Percentiles rank a stretch among this genome's conserved stretches.
Evolutionary conservation across 2,797 vertebrate species (phyloP).

Genomic region (Oryzias sinensis): DNA sequence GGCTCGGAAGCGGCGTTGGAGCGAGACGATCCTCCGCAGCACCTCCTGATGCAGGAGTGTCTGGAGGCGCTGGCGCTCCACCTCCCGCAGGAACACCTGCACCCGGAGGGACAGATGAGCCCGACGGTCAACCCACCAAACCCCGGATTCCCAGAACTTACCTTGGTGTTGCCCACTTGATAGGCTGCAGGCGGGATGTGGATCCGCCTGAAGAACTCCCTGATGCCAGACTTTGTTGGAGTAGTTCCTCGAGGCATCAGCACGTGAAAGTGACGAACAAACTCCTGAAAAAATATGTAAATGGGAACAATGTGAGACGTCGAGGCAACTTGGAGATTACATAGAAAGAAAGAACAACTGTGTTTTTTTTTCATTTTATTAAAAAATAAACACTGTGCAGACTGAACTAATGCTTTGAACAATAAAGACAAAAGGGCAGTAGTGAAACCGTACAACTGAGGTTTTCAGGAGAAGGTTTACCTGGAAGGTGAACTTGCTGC

Average conservation of each 20-base stretch:
- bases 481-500: conserved; percentile 94
- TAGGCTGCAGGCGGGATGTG: conserved; percentile 84
- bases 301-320: not conserved
- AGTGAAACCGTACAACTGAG: no score
- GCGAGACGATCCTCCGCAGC: conserved; percentile 81
- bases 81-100: conserved; percentile 92
- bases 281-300: conserved; percentile 79
- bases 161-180: conserved; percentile 96
- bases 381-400: no score
- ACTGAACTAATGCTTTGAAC: no score
- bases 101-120: not conserved
- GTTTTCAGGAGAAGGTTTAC: conserved; percentile 60
- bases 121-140: no score
- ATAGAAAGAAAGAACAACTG: not conserved
- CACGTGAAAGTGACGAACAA: conserved; percentile 91
- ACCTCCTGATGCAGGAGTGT: conserved; percentile 91
- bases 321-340: not conserved
- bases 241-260: conserved; percentile 83
- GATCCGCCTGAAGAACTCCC: conserved; percentile 86
- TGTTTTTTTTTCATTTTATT: not conserved
- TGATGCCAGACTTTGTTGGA: conserved; percentile 84
- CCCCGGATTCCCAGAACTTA: conserved; percentile 46
- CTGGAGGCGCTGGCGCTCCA: conserved; percentile 87
- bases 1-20: conserved; percentile 89
- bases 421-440: no score